Evolutionary conservation across 2,113 vertebrate genomes (phyloP), one percentile per base, ranked within the genome.

Genomic region (Eubucco bourcierii): DNA sequence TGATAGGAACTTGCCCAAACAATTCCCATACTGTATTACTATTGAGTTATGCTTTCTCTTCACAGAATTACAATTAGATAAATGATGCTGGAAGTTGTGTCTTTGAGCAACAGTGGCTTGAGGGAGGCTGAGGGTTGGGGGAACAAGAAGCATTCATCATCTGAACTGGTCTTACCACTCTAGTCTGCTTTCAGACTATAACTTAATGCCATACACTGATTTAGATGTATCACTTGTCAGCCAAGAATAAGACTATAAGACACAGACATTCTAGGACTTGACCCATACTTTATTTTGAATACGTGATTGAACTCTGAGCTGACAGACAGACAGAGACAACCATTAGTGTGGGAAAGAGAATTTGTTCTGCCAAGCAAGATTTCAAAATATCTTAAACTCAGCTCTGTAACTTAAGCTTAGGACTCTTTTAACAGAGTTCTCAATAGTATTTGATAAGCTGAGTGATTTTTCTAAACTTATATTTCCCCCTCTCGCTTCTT

Each of bases 201-300:
- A 86, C 91, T 94, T 95, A 93, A 95, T 90, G 90, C 90, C 70
- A 84, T 79, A 84, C 33, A 3, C 80, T 95, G 93, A 96, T 96
- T 96, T 96, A 96, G 96, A 96, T 95, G 94, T 96, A 94, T 80
- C 90, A 18, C 91, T 91, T 95, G 94, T 96, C 96, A 95, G 94
- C 68, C 93, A 95, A 86, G 82, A 95, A 59, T 86, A 96, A 94
- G 95, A 75, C 84, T 78, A 90, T 86, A 90, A 95, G 90, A 94
- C 82, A 94, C 91, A 96, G 93, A 95, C 87, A 86, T 91, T 72
- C 15, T 79, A 93, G 91, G 90, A 95, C 85, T 84, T 94, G 94
- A 96, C 94, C 95, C 73, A 96, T 78, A 96, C 94, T 94, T 95
- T 73, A 73, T 70, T 96, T 94, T 96, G 94, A 94, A 90, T 93